phyloP scores from a whole-genome alignment of 2,888 invertebrate species.

The Blastobasis lacticolella region DNA sequence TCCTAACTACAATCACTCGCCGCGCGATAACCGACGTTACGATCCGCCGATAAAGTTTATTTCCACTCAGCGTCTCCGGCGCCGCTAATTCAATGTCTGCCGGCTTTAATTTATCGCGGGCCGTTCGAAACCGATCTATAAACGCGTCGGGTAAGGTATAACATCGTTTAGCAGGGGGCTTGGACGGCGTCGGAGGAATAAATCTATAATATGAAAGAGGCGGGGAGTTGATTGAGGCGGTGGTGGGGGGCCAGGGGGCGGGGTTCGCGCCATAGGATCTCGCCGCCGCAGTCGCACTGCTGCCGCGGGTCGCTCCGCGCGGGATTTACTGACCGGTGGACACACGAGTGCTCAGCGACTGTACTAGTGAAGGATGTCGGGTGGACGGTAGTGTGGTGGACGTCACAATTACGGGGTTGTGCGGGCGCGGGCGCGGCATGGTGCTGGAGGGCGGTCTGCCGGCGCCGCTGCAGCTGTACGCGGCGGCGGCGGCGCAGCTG shows the following conservation, averaged over 20 bases:
- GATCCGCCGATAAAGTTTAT: slow-evolving; percentile 31
- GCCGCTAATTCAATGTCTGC: slow-evolving; percentile 66
- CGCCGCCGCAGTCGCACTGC: slow-evolving; percentile 34
- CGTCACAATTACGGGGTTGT: slow-evolving; percentile 48
- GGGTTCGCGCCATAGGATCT: slow-evolving; percentile 56
- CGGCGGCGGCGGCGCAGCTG: slow-evolving; percentile 78
- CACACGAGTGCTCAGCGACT: no score
- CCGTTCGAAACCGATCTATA: slow-evolving; percentile 65
- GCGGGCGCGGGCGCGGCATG: slow-evolving; percentile 56
- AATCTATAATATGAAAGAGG: slow-evolving; percentile 74
- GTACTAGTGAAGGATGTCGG: neutral
- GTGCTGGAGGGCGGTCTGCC: slow-evolving; percentile 80
- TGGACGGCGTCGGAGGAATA: slow-evolving; percentile 61
- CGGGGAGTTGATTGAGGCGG: slow-evolving; percentile 62
- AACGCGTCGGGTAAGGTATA: slow-evolving; percentile 59
- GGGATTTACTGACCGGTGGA: slow-evolving; percentile 20
- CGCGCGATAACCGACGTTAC: slow-evolving; percentile 39
- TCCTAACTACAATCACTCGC: slow-evolving; percentile 32
- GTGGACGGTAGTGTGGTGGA: slow-evolving; percentile 33
- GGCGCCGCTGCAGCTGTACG: slow-evolving; percentile 80
- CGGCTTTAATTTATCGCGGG: slow-evolving; percentile 61
- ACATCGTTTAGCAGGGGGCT: slow-evolving; percentile 54
- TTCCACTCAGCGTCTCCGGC: slow-evolving; percentile 45
- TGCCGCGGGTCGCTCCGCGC: slow-evolving; percentile 6
- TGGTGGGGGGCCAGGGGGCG: slow-evolving; percentile 51